These are phyloP conservation scores for Onychostruthus taczanowskii DNA, from an alignment of 2,113 vertebrate species.

Conservation along the genomic window DNA sequence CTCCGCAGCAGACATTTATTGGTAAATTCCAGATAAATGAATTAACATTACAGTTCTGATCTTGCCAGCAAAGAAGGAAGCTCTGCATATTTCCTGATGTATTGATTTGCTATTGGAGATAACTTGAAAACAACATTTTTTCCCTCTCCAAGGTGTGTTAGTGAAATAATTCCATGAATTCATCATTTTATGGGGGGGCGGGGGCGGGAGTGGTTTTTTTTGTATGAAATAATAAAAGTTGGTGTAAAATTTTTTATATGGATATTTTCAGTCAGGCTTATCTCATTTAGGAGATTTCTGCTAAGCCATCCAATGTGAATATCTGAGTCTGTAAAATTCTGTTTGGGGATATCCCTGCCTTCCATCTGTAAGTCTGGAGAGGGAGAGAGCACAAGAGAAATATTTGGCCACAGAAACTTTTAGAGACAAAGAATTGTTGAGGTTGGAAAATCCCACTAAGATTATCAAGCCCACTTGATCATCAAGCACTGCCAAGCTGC, in stretches of 20 bases:
- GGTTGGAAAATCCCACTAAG: background rate
- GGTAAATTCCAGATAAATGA: background rate
- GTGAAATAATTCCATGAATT: background rate
- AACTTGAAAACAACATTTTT: background rate
- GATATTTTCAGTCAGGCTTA: background rate
- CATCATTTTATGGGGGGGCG: background rate
- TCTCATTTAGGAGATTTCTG: background rate
- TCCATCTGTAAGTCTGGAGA: background rate
- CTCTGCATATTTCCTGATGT: background rate
- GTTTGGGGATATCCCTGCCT: background rate
- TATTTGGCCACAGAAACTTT: background rate
- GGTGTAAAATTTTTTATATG: background rate
- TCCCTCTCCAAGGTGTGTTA: background rate
- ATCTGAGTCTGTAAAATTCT: background rate
- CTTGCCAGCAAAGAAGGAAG: background rate
- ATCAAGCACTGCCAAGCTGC: background rate
- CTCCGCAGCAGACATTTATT: background rate
- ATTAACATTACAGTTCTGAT: background rate
- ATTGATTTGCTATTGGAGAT: background rate
- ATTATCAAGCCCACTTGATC: background rate
- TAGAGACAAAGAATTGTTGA: background rate
- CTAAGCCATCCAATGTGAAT: background rate
- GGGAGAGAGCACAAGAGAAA: background rate
- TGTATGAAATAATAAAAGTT: background rate
- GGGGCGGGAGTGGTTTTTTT: background rate